Percentiles rank a stretch among this genome's conserved stretches.
phyloP scores from a whole-genome alignment of 2,113 vertebrate species.

The Vimba vimba region DNA sequence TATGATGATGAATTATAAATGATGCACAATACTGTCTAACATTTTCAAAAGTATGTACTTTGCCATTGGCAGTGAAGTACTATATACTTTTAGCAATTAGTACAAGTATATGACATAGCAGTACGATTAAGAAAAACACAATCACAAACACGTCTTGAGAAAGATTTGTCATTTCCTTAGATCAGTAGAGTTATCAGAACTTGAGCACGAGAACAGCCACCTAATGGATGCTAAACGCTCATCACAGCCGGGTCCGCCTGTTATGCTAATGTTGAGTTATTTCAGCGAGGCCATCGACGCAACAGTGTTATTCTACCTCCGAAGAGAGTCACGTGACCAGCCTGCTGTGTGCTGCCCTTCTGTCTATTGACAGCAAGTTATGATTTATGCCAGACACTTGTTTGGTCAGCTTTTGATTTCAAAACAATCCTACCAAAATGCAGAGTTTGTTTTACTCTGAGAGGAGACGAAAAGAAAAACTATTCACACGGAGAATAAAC shows the following conservation, averaged over 20 bases:
- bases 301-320: constrained; percentile 55
- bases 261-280: constrained; percentile 61
- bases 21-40: too few species aligned
- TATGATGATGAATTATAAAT: not conserved
- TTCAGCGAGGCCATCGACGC: constrained; percentile 61
- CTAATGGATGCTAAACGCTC: constrained; percentile 11
- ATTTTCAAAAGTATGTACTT: too few species aligned
- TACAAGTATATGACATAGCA: not conserved
- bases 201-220: constrained; percentile 3
- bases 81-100: not conserved
- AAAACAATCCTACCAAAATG: constrained; percentile 32
- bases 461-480: constrained; percentile 19
- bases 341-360: constrained; percentile 34
- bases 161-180: not conserved
- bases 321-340: constrained; percentile 29
- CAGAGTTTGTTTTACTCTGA: not conserved
- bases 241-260: constrained; percentile 59
- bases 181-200: not conserved
- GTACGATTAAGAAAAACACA: not conserved
- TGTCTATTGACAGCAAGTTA: constrained; percentile 33
- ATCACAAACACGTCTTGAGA: not conserved
- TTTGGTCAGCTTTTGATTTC: constrained; percentile 40
- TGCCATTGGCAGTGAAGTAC: too few species aligned
- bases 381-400: constrained; percentile 50
- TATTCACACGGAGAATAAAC: not conserved